phyloP scores from a whole-genome alignment of 1,140 invertebrate species.

The Vanessa tameamea region DNA sequence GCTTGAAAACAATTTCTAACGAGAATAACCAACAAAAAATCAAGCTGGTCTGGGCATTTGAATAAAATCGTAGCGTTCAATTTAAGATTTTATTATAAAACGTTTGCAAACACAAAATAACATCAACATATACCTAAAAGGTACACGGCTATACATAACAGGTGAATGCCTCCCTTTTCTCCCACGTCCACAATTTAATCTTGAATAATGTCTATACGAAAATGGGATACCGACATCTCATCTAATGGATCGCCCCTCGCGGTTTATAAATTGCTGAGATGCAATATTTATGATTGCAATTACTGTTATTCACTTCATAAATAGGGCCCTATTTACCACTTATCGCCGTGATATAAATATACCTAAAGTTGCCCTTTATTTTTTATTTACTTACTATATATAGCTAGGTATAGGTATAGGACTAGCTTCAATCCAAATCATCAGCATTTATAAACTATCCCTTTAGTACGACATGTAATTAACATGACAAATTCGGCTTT shows the following conservation, averaged over 20 bases:
- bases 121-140: background rate
- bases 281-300: conserved; percentile 72
- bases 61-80: too few species aligned
- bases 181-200: conserved; percentile 44
- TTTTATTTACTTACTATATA: too few species aligned
- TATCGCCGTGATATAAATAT: background rate
- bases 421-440: too few species aligned
- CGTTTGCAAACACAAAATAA: background rate
- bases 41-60: too few species aligned
- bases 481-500: too few species aligned
- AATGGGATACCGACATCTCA: conserved; percentile 59
- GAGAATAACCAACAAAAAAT: too few species aligned
- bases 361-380: too few species aligned
- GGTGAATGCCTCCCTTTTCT: conserved; percentile 30
- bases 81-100: too few species aligned
- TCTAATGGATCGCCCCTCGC: conserved; percentile 57
- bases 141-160: background rate
- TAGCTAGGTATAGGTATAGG: too few species aligned
- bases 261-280: conserved; percentile 62
- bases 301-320: conserved; percentile 42
- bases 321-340: conserved; percentile 24
- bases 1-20: too few species aligned
- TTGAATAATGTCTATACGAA: conserved; percentile 42
- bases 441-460: too few species aligned
- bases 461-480: too few species aligned